phyloP scores from a whole-genome alignment of 2,888 invertebrate species.

The Ophion obscuratus region DNA sequence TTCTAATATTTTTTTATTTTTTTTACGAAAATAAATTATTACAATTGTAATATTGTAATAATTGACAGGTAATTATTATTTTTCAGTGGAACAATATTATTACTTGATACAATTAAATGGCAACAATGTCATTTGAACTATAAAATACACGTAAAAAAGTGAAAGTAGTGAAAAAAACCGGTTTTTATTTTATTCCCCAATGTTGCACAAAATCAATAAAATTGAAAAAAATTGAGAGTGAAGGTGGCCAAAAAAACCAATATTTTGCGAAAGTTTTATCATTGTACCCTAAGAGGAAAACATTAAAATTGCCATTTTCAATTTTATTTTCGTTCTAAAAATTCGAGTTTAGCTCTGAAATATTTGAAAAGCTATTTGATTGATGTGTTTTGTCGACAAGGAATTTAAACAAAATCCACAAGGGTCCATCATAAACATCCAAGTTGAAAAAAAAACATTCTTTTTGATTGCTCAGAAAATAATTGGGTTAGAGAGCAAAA shows the following conservation, averaged over 20 bases:
- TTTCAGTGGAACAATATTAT: not conserved
- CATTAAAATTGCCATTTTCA: not conserved
- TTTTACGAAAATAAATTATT: too few relatives aligned
- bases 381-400: not conserved
- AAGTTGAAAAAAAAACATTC: too few relatives aligned
- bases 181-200: not conserved
- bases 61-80: too few relatives aligned
- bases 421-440: too few relatives aligned
- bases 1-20: not conserved
- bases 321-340: not conserved
- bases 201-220: conserved; percentile 12
- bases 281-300: not conserved
- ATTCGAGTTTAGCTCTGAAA: not conserved
- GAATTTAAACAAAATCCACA: too few relatives aligned
- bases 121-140: not conserved
- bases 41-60: too few relatives aligned
- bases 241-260: not conserved
- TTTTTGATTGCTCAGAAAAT: too few relatives aligned
- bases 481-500: too few relatives aligned
- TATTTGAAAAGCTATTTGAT: too few relatives aligned
- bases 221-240: not conserved
- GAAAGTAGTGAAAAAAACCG: too few relatives aligned
- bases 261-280: not conserved
- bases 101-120: not conserved
- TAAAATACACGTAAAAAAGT: too few relatives aligned